Conservation (phyloP, 2,797 vertebrate species). For the Mycteria americana region DNA sequence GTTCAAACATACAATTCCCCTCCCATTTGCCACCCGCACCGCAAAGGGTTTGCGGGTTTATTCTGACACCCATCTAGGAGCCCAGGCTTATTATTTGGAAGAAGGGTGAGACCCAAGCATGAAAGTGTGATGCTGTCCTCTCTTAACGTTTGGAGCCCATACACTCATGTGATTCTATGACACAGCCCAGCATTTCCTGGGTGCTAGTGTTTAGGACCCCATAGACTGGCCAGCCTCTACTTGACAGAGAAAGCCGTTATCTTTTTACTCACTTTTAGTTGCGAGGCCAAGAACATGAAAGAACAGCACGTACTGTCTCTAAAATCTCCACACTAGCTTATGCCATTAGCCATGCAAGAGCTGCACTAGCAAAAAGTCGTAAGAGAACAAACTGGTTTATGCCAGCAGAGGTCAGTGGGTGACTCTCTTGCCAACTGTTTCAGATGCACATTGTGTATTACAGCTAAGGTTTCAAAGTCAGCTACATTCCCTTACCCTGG, state of each 20-base stretch:
- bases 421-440: background rate
- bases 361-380: background rate
- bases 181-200: background rate
- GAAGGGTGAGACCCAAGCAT: background rate
- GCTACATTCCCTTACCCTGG: background rate
- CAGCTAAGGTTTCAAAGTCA: background rate
- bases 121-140: background rate
- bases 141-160: background rate
- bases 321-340: background rate
- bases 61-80: background rate
- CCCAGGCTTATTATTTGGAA: background rate
- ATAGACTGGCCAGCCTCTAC: background rate
- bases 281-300: background rate
- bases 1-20: background rate
- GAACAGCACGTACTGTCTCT: background rate
- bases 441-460: background rate
- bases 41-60: background rate
- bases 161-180: accelerated
- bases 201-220: background rate
- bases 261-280: background rate
- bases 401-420: constrained; percentile 55
- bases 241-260: background rate
- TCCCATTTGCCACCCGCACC: accelerated
- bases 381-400: background rate
- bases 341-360: background rate